Conservation (phyloP, 2,888 invertebrate species). For the Tenthredo livida region DNA sequence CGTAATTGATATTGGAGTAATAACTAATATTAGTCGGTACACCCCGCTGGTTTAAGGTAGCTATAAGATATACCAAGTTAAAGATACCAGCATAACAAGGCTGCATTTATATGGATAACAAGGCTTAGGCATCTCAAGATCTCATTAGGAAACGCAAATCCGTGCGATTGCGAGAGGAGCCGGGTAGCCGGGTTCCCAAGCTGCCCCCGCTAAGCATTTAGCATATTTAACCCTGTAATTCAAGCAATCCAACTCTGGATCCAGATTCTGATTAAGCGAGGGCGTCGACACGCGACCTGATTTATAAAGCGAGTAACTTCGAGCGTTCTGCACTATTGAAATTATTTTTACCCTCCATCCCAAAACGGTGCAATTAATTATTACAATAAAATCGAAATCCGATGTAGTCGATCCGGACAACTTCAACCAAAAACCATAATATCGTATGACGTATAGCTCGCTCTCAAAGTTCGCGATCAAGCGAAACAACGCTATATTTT, state of each 20-base stretch:
- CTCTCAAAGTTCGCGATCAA: background rate
- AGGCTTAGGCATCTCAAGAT: slow-evolving; percentile 56
- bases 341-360: background rate
- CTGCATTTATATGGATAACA: slow-evolving; percentile 56
- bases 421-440: background rate
- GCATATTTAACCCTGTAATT: slow-evolving; percentile 56
- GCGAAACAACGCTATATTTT: slow-evolving; percentile 27
- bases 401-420: background rate
- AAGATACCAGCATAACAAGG: slow-evolving; percentile 53
- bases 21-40: background rate
- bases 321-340: background rate
- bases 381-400: background rate
- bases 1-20: background rate
- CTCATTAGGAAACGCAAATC: slow-evolving; percentile 55
- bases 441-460: background rate
- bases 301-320: slow-evolving; percentile 52
- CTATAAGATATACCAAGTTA: slow-evolving; percentile 25
- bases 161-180: slow-evolving; percentile 53
- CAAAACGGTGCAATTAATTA: background rate
- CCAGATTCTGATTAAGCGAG: slow-evolving; percentile 54
- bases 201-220: slow-evolving; percentile 54
- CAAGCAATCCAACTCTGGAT: slow-evolving; percentile 52
- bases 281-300: slow-evolving; percentile 56
- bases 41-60: background rate
- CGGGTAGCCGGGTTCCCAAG: slow-evolving; percentile 47